Conservation (phyloP, 1,140 invertebrate species). For the Druon quercuslanigerum region DNA sequence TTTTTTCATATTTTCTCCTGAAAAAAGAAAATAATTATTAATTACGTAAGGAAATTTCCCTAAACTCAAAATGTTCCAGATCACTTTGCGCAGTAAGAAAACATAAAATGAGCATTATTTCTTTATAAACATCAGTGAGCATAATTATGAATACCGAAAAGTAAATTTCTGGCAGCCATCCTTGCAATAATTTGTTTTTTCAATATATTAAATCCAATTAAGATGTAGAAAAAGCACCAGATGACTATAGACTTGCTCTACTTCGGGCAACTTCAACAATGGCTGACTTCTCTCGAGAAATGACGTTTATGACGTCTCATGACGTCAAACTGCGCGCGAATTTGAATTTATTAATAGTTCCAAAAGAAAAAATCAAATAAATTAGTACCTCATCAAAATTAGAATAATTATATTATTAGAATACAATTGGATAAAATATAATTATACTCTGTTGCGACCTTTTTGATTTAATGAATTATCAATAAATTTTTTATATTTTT, state of each 20-base stretch:
- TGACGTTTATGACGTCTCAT: neutral
- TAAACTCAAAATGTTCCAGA: neutral
- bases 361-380: too few species aligned
- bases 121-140: too few species aligned
- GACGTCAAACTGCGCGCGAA: neutral
- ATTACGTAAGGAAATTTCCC: constrained; percentile 58
- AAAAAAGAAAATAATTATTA: constrained; percentile 61
- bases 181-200: neutral
- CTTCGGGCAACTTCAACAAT: neutral
- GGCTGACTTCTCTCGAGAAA: neutral
- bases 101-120: neutral
- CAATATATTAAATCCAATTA: neutral
- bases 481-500: too few species aligned
- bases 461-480: too few species aligned
- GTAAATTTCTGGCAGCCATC: neutral
- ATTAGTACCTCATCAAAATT: too few species aligned
- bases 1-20: constrained; percentile 77
- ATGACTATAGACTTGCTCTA: neutral
- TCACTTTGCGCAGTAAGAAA: neutral
- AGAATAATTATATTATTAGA: too few species aligned
- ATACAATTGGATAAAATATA: too few species aligned
- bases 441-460: too few species aligned
- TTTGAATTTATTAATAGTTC: neutral
- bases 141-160: constrained; percentile 7
- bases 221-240: neutral